Evolutionary conservation across 2,113 vertebrate genomes (phyloP).

Genomic region (Sorex fumeus): DNA sequence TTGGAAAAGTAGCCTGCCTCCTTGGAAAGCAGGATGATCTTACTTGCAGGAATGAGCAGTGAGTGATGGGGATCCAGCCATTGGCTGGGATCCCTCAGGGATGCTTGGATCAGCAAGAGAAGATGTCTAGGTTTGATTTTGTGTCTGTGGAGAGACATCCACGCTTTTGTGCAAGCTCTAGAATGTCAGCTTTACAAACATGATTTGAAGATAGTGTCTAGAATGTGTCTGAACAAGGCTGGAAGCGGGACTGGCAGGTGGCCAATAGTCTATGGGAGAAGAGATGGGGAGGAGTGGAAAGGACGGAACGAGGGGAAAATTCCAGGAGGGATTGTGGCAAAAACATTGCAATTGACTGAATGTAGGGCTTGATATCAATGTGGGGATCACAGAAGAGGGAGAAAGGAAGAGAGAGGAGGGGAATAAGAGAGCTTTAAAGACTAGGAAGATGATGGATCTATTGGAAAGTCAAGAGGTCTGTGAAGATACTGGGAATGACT

Average conservation of each 20-base stretch:
- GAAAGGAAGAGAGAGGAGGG: neutral
- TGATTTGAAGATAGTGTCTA: too few relatives aligned
- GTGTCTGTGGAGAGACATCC: neutral
- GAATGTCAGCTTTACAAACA: neutral
- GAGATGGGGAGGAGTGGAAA: neutral
- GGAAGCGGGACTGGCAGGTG: neutral
- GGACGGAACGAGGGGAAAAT: neutral
- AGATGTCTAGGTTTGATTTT: neutral
- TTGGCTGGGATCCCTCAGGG: neutral
- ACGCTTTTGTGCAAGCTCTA: neutral
- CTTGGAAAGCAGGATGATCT: neutral
- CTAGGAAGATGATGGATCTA: neutral
- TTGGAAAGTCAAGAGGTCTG: neutral
- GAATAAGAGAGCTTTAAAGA: neutral
- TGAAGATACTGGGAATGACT: neutral
- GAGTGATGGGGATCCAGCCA: neutral
- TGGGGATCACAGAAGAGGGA: neutral
- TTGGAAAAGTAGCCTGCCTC: neutral
- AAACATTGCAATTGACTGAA: neutral
- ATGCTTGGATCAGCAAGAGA: neutral
- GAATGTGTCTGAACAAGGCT: neutral
- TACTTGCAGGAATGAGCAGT: neutral
- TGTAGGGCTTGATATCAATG: neutral
- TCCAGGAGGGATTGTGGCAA: too few relatives aligned
- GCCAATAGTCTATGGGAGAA: neutral